Conservation (phyloP, 2,888 invertebrate genomes). For the Spisula subtruncata region DNA sequence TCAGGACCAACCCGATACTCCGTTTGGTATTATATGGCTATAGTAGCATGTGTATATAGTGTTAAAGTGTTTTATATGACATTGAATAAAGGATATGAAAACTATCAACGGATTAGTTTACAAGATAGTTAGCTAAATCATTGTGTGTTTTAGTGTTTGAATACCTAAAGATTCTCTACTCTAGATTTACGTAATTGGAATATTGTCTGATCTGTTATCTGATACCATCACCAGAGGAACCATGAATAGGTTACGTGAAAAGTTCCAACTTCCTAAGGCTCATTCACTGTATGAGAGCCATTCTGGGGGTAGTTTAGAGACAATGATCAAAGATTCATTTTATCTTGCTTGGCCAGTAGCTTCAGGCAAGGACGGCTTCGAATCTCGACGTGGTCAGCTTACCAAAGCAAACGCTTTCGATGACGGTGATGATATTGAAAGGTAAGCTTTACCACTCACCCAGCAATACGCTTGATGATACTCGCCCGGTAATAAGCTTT, state of each 20-base stretch:
- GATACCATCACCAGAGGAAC: neutral
- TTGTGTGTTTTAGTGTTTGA: neutral
- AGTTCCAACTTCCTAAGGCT: constrained; percentile 62
- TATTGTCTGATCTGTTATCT: neutral
- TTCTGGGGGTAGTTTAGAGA: constrained; percentile 66
- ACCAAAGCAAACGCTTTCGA: constrained; percentile 63
- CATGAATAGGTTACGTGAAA: constrained; percentile 66
- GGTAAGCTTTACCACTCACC: constrained; percentile 29
- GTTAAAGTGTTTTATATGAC: too few relatives aligned
- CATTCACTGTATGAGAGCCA: constrained; percentile 57
- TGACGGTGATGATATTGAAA: constrained; percentile 52
- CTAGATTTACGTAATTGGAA: neutral
- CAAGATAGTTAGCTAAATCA: too few relatives aligned
- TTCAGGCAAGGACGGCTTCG: neutral
- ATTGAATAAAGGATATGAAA: too few relatives aligned
- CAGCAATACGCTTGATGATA: too few relatives aligned
- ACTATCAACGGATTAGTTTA: too few relatives aligned
- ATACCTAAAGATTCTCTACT: neutral
- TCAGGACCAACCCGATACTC: too few relatives aligned
- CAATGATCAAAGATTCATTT: constrained; percentile 74
- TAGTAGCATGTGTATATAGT: too few relatives aligned
- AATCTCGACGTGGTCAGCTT: constrained; percentile 47
- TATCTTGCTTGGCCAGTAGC: constrained; percentile 76
- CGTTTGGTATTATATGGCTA: too few relatives aligned
- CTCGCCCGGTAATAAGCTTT: too few relatives aligned